Evolutionary conservation across 2,888 invertebrate species (phyloP).

Genomic region (Falcaria lacertinaria): DNA sequence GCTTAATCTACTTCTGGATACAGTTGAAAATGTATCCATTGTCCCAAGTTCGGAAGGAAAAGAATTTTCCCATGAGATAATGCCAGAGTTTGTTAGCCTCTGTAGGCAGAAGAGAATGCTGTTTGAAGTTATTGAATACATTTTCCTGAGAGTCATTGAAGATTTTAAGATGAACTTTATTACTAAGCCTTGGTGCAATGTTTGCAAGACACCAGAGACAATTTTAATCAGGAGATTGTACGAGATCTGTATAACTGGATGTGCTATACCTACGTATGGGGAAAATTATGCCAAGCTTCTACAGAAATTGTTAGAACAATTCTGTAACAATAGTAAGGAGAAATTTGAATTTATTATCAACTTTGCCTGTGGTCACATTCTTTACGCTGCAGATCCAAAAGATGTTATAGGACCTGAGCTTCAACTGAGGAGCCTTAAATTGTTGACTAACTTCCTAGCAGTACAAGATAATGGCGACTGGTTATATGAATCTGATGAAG

Average conservation of each 20-base stretch:
- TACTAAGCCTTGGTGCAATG: constrained; percentile 64
- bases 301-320: constrained; percentile 63
- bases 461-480: constrained; percentile 44
- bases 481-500: constrained; percentile 63
- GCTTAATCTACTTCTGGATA: constrained; percentile 62
- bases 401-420: constrained; percentile 68
- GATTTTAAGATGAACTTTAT: constrained; percentile 61
- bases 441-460: constrained; percentile 49
- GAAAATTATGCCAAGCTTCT: constrained; percentile 57
- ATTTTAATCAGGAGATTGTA: constrained; percentile 61
- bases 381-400: constrained; percentile 60
- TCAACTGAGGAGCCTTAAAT: constrained; percentile 73
- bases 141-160: constrained; percentile 69
- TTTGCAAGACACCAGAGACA: constrained; percentile 52
- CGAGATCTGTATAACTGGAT: constrained; percentile 72
- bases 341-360: constrained; percentile 80
- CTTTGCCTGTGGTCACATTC: constrained; percentile 71
- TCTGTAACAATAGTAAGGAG: constrained; percentile 57
- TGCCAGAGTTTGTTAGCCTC: constrained; percentile 49
- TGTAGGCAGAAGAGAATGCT: constrained; percentile 71
- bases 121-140: constrained; percentile 77
- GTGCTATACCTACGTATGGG: constrained; percentile 53
- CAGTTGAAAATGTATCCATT: constrained; percentile 55
- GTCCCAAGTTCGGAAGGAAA: constrained; percentile 41
- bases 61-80: constrained; percentile 42